These are phyloP conservation scores for Microcebus jonahi DNA, from an alignment of 2,113 vertebrate species.

Conservation along the genomic window DNA sequence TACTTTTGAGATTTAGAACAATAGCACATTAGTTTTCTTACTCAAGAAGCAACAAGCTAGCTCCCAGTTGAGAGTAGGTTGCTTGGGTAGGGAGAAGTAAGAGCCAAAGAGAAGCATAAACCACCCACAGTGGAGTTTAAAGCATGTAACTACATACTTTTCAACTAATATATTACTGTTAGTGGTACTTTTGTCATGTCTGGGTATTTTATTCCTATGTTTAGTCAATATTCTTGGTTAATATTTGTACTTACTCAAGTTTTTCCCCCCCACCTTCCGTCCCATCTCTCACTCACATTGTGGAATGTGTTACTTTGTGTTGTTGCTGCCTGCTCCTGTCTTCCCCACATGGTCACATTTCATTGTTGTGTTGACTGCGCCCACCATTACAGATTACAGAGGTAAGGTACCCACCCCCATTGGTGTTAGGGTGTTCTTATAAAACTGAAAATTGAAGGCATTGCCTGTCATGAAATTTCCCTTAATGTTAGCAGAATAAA, in stretches of 20 bases:
- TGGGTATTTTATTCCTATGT: conserved; percentile 84
- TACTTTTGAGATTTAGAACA: conserved; percentile 47
- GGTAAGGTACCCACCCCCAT: conserved; percentile 84
- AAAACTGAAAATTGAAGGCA: conserved; percentile 36
- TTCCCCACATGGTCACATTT: conserved; percentile 89
- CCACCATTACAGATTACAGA: conserved; percentile 90
- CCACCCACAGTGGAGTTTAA: conserved; percentile 24
- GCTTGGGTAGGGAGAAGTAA: conserved; percentile 33
- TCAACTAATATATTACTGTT: conserved; percentile 77
- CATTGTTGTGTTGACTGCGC: conserved; percentile 90
- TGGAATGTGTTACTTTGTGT: conserved; percentile 91
- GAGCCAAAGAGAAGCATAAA: conserved; percentile 34
- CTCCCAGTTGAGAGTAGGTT: background rate
- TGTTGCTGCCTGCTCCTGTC: conserved; percentile 87
- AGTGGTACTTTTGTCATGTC: conserved; percentile 81
- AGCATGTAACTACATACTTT: conserved; percentile 75
- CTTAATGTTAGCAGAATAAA: background rate
- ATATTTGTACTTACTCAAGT: conserved; percentile 88
- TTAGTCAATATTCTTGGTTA: conserved; percentile 87
- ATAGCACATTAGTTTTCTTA: background rate
- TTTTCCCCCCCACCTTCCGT: conserved; percentile 84
- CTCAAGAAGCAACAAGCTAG: background rate
- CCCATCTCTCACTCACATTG: conserved; percentile 88
- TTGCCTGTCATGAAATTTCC: background rate
- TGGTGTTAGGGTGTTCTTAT: conserved; percentile 49